These are phyloP conservation scores for Tryphoninae sp. DNA, from an alignment of 2,888 invertebrate genomes.

Conservation along the genomic window DNA sequence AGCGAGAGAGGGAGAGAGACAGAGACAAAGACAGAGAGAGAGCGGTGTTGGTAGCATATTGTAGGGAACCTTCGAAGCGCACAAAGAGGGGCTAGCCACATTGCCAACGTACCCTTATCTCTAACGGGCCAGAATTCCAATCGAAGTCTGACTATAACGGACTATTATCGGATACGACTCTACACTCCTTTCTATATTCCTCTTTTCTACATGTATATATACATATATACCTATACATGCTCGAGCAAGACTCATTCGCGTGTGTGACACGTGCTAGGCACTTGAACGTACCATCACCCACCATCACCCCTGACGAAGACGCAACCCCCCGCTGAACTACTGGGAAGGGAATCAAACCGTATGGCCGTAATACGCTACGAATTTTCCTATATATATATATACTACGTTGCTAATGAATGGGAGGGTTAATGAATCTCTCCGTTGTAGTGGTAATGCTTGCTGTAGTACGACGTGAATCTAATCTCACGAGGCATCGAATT, in stretches of 20 bases:
- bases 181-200: no score
- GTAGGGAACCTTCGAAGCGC: conserved; percentile 68
- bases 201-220: no score
- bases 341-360: conserved; percentile 36
- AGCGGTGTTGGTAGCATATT: conserved; percentile 70
- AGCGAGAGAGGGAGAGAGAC: conserved; percentile 25
- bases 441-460: conserved; percentile 39
- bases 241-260: conserved; percentile 32
- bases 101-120: conserved; percentile 75
- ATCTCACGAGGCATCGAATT: conserved; percentile 64
- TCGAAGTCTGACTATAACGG: conserved; percentile 67
- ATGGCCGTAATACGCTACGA: conserved; percentile 9
- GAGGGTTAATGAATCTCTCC: conserved; percentile 72
- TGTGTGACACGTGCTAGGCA: conserved; percentile 27
- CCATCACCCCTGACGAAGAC: conserved; percentile 16
- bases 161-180: not conserved
- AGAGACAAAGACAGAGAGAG: conserved; percentile 47
- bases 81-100: conserved; percentile 55
- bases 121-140: conserved; percentile 75
- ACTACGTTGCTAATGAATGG: conserved; percentile 69
- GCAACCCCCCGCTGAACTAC: conserved; percentile 40
- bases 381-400: not conserved
- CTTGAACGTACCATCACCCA: conserved; percentile 15
- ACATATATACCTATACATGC: not conserved
- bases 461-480: conserved; percentile 61